phyloP scores from a whole-genome alignment of 2,888 invertebrate species.

The Criorhina ranunculi region DNA sequence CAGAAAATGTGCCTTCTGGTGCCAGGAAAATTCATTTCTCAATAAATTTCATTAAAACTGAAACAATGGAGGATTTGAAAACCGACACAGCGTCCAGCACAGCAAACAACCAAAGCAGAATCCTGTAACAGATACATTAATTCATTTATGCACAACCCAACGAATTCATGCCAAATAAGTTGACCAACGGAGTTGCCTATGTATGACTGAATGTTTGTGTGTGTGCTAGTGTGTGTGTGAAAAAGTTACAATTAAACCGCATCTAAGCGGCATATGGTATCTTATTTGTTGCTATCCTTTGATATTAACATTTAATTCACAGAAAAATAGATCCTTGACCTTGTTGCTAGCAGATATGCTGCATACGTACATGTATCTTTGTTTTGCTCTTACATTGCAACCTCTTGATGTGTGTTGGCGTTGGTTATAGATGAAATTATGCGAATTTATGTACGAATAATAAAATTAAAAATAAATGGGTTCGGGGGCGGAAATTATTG shows the following conservation, averaged over 20 bases:
- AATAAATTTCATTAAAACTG: slow-evolving; percentile 25
- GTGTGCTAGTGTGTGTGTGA: background rate
- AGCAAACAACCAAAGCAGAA: slow-evolving; percentile 28
- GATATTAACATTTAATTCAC: slow-evolving; percentile 31
- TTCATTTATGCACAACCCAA: slow-evolving; percentile 18
- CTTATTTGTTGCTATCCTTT: slow-evolving; percentile 33
- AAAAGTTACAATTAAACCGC: slow-evolving; percentile 36
- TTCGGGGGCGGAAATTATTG: too few relatives aligned
- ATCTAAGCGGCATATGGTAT: slow-evolving; percentile 38
- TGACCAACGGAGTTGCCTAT: slow-evolving; percentile 16
- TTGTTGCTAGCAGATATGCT: background rate
- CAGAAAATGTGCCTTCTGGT: slow-evolving; percentile 5
- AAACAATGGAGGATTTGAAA: slow-evolving; percentile 22
- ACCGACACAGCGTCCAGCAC: slow-evolving; percentile 19
- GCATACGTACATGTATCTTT: too few relatives aligned
- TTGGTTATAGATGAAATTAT: too few relatives aligned
- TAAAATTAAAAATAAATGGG: too few relatives aligned
- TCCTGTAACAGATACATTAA: slow-evolving; percentile 3
- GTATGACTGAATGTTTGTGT: background rate
- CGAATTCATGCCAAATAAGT: slow-evolving; percentile 18
- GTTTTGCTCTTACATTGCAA: too few relatives aligned
- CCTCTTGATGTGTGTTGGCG: too few relatives aligned
- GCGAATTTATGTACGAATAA: too few relatives aligned
- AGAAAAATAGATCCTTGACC: background rate
- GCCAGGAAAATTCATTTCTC: slow-evolving; percentile 32